Conservation (phyloP, 2,113 vertebrate species). For the Sphaerodactylus townsendi region DNA sequence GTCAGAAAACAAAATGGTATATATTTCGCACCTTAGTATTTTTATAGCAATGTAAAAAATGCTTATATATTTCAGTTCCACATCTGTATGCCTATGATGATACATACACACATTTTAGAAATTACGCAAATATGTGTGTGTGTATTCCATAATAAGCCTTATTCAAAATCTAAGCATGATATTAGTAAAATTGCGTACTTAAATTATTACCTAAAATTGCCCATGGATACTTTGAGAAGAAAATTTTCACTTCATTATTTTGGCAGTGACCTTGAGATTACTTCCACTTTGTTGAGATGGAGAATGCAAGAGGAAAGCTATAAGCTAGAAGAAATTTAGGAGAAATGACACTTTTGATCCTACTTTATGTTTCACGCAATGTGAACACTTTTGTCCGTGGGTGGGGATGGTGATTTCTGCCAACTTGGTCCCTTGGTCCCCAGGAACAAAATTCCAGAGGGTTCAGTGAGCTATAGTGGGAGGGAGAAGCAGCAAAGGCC, state of each 20-base stretch:
- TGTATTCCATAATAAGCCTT: constrained; percentile 26
- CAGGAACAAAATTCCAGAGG: no score
- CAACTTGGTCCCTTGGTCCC: no score
- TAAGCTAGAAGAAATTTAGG: neutral
- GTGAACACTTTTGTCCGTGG: neutral
- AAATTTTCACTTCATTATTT: neutral
- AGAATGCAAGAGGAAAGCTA: constrained; percentile 37
- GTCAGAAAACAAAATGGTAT: constrained; percentile 6
- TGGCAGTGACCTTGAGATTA: neutral
- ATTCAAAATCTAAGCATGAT: constrained; percentile 27
- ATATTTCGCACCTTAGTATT: constrained; percentile 33
- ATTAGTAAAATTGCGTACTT: constrained; percentile 20
- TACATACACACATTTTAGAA: neutral
- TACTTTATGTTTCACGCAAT: neutral
- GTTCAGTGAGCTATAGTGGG: neutral
- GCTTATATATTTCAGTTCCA: constrained; percentile 10
- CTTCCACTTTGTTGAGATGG: constrained; percentile 19
- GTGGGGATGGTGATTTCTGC: no score
- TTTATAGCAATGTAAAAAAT: constrained; percentile 30
- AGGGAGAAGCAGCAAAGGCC: no score
- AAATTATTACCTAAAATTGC: constrained; percentile 32
- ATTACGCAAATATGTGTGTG: constrained; percentile 16
- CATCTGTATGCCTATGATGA: constrained; percentile 14
- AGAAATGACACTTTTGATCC: constrained; percentile 4
- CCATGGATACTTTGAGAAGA: constrained; percentile 42